Percentiles rank a stretch among this genome's conserved stretches.
These are phyloP conservation scores for Andrena flavipes DNA, from an alignment of 2,888 invertebrate species.

Conservation along the genomic window DNA sequence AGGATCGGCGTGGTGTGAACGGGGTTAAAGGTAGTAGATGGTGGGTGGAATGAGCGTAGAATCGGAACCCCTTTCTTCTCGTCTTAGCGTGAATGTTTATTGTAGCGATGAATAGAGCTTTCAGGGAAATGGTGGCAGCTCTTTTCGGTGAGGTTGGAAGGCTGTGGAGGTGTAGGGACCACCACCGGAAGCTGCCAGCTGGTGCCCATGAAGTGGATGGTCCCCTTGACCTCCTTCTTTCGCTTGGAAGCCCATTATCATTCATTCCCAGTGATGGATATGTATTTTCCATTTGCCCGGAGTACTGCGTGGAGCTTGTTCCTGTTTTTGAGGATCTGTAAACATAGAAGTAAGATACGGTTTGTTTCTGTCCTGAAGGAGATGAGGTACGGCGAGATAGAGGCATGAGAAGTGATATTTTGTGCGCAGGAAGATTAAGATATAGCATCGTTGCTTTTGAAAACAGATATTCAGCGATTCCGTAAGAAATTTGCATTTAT, in stretches of 20 bases:
- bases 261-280: background rate
- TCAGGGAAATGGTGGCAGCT: background rate
- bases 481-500: no score
- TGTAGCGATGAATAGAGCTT: no score
- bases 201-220: conserved; percentile 10
- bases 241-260: background rate
- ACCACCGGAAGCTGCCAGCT: conserved; percentile 32
- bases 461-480: no score
- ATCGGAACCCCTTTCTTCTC: no score
- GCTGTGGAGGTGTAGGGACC: background rate
- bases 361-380: no score
- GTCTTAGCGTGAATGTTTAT: no score
- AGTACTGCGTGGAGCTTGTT: background rate
- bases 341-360: background rate
- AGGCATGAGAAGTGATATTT: no score
- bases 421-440: no score
- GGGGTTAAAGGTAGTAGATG: background rate
- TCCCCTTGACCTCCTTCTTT: conserved; percentile 40
- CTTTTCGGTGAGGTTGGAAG: background rate
- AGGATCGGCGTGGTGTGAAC: background rate
- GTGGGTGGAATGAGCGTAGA: background rate
- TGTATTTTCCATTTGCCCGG: background rate
- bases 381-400: no score
- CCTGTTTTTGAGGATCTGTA: background rate
- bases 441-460: no score